A percentile compares a stretch with the other conserved stretches of the same genome.
These are phyloP conservation scores for Elachura formosa DNA, from an alignment of 2,113 vertebrate genomes.

Conservation along the genomic window DNA sequence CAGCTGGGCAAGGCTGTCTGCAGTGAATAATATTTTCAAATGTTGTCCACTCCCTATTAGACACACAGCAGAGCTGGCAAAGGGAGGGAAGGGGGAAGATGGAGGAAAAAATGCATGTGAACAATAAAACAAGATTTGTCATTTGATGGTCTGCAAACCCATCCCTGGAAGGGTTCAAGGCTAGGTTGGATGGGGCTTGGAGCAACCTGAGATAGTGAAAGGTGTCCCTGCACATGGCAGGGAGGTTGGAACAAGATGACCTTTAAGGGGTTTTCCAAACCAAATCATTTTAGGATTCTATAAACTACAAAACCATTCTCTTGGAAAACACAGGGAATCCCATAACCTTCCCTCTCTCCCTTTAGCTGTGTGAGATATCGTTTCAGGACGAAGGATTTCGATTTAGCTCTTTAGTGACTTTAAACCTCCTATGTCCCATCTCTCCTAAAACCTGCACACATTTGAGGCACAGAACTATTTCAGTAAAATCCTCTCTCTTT, in stretches of 20 bases:
- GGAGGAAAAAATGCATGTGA: fast-evolving
- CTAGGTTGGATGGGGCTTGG: not conserved
- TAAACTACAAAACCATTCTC: not conserved
- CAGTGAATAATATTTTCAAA: not conserved
- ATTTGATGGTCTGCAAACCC: not conserved
- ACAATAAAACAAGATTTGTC: not conserved
- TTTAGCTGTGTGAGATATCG: not conserved
- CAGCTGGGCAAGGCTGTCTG: not conserved
- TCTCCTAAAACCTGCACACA: not conserved
- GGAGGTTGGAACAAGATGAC: fast-evolving
- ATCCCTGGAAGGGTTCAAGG: not conserved
- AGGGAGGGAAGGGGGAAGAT: not conserved
- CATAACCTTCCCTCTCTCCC: not conserved
- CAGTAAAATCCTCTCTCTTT: not conserved
- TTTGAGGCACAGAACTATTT: fast-evolving
- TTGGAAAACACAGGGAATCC: not conserved
- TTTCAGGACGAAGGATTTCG: not conserved
- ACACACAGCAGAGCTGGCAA: not conserved
- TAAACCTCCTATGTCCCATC: fast-evolving
- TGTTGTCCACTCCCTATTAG: not conserved
- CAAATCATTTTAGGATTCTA: not conserved
- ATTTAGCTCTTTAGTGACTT: not conserved
- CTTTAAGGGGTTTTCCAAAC: not conserved
- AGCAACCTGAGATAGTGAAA: not conserved
- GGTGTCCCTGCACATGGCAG: not conserved